Evolutionary conservation across 2,888 invertebrate species (phyloP), one percentile per base, ranked within the genome.

Genomic region (Tinea trinotella): DNA sequence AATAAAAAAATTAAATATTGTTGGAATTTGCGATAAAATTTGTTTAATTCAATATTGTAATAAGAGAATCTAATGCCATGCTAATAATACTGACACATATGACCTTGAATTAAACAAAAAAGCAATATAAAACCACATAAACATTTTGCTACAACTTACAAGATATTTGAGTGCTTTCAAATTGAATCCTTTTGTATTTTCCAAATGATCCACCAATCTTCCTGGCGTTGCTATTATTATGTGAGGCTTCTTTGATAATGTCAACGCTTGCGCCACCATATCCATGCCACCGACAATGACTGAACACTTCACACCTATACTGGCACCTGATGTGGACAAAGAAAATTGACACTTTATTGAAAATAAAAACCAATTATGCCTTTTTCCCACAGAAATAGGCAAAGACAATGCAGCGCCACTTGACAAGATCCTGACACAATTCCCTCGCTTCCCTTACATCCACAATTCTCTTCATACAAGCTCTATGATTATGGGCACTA

Each of bases 221-320:
- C 99, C 99, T 0, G 99, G 99, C 0, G 99, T 99, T 0, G 98
- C 98, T 40, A 99, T 95, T 58, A 99, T 90, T 62, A 99, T 92
- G 70, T 99, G 99, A 0, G 99, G 99, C 65, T 98, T 97, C 74
- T 97, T 98, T 0, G 96, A 96, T 52, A 99, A 80, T 64, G 92
- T 89, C 57, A 98, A 80, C 0, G 96, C 91, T 71, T 99, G 99
- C 0, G 96, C 92, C 68, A 96, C 94, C 97, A 98, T 98, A 70
- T 99, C 99, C 91, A 99, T 97, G 0, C 99, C 99, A 49, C 99
- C 99, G 2, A 99, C 99, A 66, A 99, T 93, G 0, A 99, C 98
- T 54, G 93, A 96, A 80, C 95, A 95, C 87, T 97, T 96, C 0
- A 99, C 93, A 35, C 98, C 98, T 70, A 99, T 96, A 57, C 91